Conservation (phyloP, 2,797 vertebrate species). For the Loriculus beryllinus region DNA sequence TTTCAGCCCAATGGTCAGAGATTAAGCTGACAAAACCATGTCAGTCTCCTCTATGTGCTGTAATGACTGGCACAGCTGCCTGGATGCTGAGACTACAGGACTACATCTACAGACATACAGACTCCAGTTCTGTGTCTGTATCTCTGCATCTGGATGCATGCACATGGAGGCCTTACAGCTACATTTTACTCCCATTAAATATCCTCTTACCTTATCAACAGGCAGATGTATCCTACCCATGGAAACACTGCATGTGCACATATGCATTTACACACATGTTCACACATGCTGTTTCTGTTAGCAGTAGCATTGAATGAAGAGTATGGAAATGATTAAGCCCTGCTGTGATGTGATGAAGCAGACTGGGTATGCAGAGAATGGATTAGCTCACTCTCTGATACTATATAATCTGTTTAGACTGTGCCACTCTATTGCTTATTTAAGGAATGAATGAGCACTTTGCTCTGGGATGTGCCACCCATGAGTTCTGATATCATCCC, state of each 20-base stretch:
- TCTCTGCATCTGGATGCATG: neutral
- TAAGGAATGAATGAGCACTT: constrained; percentile 36
- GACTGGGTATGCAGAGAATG: neutral
- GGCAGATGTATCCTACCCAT: neutral
- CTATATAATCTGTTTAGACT: constrained; percentile 64
- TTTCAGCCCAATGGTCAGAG: neutral
- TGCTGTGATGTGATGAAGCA: neutral
- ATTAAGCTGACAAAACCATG: neutral
- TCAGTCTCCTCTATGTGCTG: neutral
- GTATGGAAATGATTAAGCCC: neutral
- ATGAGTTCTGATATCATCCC: constrained; percentile 14
- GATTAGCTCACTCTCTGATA: constrained; percentile 44
- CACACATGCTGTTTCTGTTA: neutral
- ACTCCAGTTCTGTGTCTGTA: neutral
- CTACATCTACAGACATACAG: neutral
- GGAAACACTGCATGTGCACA: neutral
- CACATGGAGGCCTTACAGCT: neutral
- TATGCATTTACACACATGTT: neutral
- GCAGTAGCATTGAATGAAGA: neutral
- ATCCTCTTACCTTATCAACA: neutral
- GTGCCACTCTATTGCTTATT: constrained; percentile 52
- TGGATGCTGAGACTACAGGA: neutral
- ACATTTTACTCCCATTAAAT: neutral
- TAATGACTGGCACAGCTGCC: neutral
- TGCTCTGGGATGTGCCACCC: constrained; percentile 19